A percentile compares a stretch with the other conserved stretches of the same genome.
These are phyloP conservation scores for Strigamia transsilvanica DNA, from an alignment of 2,888 invertebrate species.

Conservation along the genomic window DNA sequence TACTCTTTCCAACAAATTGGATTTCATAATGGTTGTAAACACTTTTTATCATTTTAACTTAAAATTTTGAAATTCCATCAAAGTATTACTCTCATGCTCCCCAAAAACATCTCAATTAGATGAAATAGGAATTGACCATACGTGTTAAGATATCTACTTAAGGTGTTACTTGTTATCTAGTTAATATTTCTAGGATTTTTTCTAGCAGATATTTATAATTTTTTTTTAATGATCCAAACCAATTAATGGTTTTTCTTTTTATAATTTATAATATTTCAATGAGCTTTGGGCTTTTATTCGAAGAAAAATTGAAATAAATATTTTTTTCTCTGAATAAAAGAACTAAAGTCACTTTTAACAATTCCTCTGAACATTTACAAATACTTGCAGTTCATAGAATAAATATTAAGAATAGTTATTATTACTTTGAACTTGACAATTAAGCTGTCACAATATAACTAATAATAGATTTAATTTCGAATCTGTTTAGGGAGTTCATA, in stretches of 20 bases:
- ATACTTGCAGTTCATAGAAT: conserved; percentile 35
- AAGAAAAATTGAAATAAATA: background rate
- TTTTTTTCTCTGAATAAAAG: conserved; percentile 35
- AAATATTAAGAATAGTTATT: conserved; percentile 6
- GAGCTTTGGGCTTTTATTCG: background rate
- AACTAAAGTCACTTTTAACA: conserved; percentile 4
- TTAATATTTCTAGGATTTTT: conserved; percentile 42
- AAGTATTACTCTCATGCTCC: conserved; percentile 41
- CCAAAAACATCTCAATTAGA: conserved; percentile 43
- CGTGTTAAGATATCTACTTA: conserved; percentile 37
- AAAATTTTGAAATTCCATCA: background rate
- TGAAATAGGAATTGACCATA: conserved; percentile 16
- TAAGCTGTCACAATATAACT: background rate
- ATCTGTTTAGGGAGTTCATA: conserved; percentile 44
- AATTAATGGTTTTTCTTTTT: conserved; percentile 29
- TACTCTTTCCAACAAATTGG: background rate
- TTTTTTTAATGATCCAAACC: conserved; percentile 31
- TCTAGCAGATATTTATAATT: conserved; percentile 18
- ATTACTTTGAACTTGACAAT: conserved; percentile 11
- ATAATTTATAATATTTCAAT: conserved; percentile 11
- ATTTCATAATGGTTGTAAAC: conserved; percentile 37
- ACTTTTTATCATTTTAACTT: conserved; percentile 33
- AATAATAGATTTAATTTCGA: conserved; percentile 28
- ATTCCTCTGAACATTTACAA: conserved; percentile 37
- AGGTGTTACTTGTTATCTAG: conserved; percentile 43